These are phyloP conservation scores for Melieria crassipennis DNA, from an alignment of 2,888 invertebrate genomes.

Conservation along the genomic window DNA sequence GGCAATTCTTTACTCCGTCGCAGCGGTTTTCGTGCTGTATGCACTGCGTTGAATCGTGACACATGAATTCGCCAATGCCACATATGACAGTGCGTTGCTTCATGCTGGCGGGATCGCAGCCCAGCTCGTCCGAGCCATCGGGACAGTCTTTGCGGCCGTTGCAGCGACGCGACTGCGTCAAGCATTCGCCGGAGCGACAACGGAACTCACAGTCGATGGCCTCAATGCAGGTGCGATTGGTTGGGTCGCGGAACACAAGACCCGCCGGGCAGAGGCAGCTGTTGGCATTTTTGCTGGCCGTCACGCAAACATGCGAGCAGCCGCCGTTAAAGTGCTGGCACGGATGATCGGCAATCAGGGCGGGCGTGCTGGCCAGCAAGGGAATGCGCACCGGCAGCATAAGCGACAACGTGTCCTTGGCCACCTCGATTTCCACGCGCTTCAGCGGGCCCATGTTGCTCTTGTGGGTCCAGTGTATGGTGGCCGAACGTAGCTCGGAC, in stretches of 20 bases:
- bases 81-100: conserved; percentile 61
- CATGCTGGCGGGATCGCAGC: conserved; percentile 64
- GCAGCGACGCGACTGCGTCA: conserved; percentile 69
- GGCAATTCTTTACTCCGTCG: conserved; percentile 68
- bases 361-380: conserved; percentile 46
- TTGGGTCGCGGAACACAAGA: conserved; percentile 67
- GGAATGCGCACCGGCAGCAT: conserved; percentile 51
- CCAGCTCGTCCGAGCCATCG: conserved; percentile 69
- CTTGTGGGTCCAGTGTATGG: conserved; percentile 73
- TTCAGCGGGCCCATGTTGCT: conserved; percentile 61
- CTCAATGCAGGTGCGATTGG: conserved; percentile 70
- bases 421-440: conserved; percentile 55
- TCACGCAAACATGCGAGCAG: conserved; percentile 81
- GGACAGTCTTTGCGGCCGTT: conserved; percentile 70
- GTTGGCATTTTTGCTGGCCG: conserved; percentile 59
- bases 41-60: conserved; percentile 68
- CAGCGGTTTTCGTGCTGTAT: conserved; percentile 66
- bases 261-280: conserved; percentile 76
- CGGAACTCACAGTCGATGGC: conserved; percentile 67
- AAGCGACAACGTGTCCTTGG: conserved; percentile 43
- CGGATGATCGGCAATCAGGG: conserved; percentile 64
- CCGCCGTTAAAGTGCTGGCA: conserved; percentile 72
- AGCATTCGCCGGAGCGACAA: conserved; percentile 69
- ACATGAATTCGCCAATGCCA: conserved; percentile 66
- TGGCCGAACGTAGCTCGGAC: conserved; percentile 70